Base-by-base conservation (phyloP, 2,888 invertebrate species). In the Keiferia lycopersicella region DNA sequence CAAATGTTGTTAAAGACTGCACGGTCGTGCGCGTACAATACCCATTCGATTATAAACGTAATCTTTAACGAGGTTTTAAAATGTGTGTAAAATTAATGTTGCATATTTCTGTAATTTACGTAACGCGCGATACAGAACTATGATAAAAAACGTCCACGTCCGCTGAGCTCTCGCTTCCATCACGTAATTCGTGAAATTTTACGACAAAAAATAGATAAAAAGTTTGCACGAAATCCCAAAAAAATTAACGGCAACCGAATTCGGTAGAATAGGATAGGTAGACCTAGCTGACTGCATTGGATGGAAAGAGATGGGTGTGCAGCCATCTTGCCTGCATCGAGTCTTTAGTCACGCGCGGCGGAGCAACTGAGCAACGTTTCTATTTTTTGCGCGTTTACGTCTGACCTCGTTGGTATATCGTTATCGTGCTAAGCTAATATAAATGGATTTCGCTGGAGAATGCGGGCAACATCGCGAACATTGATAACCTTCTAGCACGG, bases 401-500 rank as follows among this genome's bases (percentile, higher is more conserved):
- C 84, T 89, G 89, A 89, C 90, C 90, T 90, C 90, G 87, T 86
- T 86, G 84, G 80, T 88, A 88, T 89, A 91, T 91, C 90, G 87
- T 88, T 91, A 90, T 90, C 90, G 87, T 84, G 81, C 81, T 73
- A 73, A 79, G 80, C 80, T 12, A 87, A 86, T 84, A 86, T 85
- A 87, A 87, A 86, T 83, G 81, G 81, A 84, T 84, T 87, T 85
- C 75, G 80, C 80, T 74, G 79, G 80, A 79, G 80, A 84, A 83
- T 82, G 80, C 76, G 77, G 71, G 78, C 74, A 80, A 80, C 76
- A 74, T 74, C 72, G 76, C 77, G 79, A 77, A 80, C 70, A 79
- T 65, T 76, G 87, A 86, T 87, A 87, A 86, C 86, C 87, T 85
- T 82, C 48, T 79, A 70, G 71, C 68, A 71, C 70, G 71, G 74